Base-by-base conservation (phyloP, 2,888 invertebrate genomes). In the Catotricha subobsoleta region DNA sequence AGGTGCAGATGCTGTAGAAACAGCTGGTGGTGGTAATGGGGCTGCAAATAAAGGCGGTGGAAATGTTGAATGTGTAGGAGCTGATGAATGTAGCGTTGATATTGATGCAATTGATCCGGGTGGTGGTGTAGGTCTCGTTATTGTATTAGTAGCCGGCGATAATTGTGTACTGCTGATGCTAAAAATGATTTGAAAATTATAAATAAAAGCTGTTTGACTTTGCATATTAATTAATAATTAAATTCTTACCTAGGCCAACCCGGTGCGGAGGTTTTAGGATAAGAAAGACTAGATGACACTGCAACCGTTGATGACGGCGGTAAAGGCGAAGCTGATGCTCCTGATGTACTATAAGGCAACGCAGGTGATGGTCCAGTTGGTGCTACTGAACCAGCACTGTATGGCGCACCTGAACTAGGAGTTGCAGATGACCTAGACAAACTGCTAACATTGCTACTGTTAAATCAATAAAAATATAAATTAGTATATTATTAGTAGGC, bases 401-500 rank as follows among this genome's bases (percentile, higher is more conserved):
- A 37, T 10, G 52, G 50, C 31, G 47, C 46, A 43, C 49, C 50
- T 30, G 48, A 47, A 45, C 50, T 48, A 39, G 52, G 52, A 33
- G 51, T 52, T 41, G 50, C 49, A 57, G 75, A 76, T 55, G 74
- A 67, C 54, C 83, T 72, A 52, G 82, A 83, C 57, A 84, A 65
- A 61, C 80, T 83, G 68, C 80, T 82, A 57, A 83, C 80, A 66
- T 78, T 83, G 68, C 82, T 83, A 71, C 74, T 75, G 66, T 52
- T 66, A 37, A n/a, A n/a, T n/a, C n/a, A n/a, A n/a, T n/a, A n/a
- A n/a, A n/a, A n/a, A n/a, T n/a, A n/a, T n/a, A n/a, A n/a, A n/a
- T n/a, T n/a, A n/a, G n/a, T n/a, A n/a, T n/a, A n/a, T n/a, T n/a
- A n/a, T n/a, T n/a, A n/a, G n/a, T n/a, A n/a, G n/a, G n/a, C n/a